Evolutionary conservation across 2,888 invertebrate genomes (phyloP), one percentile per base, ranked within the genome.

Genomic region (Strigamia crassipes): DNA sequence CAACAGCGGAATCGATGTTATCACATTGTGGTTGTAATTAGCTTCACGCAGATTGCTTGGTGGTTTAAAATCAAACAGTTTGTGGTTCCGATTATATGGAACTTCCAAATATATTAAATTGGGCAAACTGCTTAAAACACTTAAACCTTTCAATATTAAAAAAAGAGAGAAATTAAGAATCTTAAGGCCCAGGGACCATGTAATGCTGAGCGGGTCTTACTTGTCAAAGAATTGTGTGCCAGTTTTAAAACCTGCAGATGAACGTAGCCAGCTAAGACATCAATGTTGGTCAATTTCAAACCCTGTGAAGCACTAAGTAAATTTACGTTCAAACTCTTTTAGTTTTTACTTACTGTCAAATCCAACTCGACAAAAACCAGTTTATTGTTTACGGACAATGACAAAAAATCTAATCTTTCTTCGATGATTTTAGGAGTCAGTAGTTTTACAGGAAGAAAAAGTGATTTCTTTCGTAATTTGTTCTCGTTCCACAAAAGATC

Each of bases 211-310:
- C n/a, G n/a, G n/a, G n/a, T n/a, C n/a, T n/a, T n/a, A 80, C 80
- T 46, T 46, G 46, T n/a, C 23, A 80, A 51, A 10, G 41, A 46
- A 51, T 80, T 80, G n/a, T 23, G 21, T 10, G 31, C 41, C 42
- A 80, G 27, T 23, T 80, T 46, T 12, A 80, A 42, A 23, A 80
- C 51, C 51, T 80, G 80, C 12, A 80, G 23, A 80, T 80, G 46
- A 31, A 46, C 51, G 15, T 80, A 80, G 15, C 31, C 46, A 51
- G 80, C 21, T 51, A 80, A 21, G 13, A n/a, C 51, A 27, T 80
- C 46, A 27, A 80, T 80, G 51, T 80, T 46, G 13, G 23, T 51
- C 23, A 80, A 51, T n/a, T 51, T 80, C 23, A 51, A 27, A 27
- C 80, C 13, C 80, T 80, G 5, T 13, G 18, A 46, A 79, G 15